phyloP scores from a whole-genome alignment of 2,797 vertebrate genomes.

The Micrastur ruficollis region DNA sequence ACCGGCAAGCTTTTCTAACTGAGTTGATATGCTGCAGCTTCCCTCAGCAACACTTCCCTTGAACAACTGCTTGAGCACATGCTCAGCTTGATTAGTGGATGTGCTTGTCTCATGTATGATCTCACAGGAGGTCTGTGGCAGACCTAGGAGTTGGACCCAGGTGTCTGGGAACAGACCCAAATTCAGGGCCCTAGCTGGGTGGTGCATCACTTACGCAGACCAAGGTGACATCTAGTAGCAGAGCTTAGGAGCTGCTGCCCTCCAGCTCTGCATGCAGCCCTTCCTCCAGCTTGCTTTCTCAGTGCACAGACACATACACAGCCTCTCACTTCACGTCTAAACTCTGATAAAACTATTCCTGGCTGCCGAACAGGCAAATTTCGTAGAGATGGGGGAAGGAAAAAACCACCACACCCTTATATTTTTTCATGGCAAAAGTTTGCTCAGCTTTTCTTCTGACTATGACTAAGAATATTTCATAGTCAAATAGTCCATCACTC shows the following conservation, averaged over 20 bases:
- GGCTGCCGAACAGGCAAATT: not conserved
- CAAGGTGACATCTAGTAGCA: not conserved
- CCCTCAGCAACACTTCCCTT: not conserved
- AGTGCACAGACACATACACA: not conserved
- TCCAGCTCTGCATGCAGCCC: not conserved
- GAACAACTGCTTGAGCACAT: not conserved
- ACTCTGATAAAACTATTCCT: not conserved
- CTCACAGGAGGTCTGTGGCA: not conserved
- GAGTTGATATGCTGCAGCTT: not conserved
- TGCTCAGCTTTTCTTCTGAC: conserved; percentile 35
- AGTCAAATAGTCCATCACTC: conserved; percentile 54
- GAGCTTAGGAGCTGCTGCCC: not conserved
- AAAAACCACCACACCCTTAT: not conserved
- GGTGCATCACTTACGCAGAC: not conserved
- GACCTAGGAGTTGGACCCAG: not conserved
- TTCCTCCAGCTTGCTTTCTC: not conserved
- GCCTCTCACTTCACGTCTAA: not conserved
- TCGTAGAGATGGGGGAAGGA: not conserved
- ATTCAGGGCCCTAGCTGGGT: not conserved
- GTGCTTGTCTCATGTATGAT: not conserved
- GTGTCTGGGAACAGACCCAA: not conserved
- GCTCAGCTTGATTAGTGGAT: not conserved
- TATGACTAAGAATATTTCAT: conserved; percentile 66
- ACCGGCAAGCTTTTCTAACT: not conserved
- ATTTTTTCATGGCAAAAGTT: conserved; percentile 18